Evolutionary conservation across 2,888 invertebrate genomes (phyloP), one percentile per base, ranked within the genome.

Genomic region (Helicoverpa assulta): DNA sequence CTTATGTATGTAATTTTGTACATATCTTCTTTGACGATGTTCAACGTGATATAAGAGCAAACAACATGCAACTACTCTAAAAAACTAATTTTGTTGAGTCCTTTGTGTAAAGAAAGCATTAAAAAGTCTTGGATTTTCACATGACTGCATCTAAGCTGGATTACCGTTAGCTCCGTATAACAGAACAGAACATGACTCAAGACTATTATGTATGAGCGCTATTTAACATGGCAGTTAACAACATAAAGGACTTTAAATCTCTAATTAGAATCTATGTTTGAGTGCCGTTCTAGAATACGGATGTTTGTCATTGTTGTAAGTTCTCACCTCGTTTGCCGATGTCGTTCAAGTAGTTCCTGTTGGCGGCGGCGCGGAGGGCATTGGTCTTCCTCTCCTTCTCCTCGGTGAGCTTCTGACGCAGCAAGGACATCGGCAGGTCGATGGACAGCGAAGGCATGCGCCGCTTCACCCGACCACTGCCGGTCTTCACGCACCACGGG

Each of bases 351-450:
- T 97, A 96, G 87, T 97, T 97, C 76, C 98, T 96, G 94, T 98
- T 98, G 77, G 88, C 92, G 0, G 90, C 92, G 0, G 94, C 95
- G 76, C 97, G 96, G 82, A 96, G 96, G 52, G 96, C 96, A 86
- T 96, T 92, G 65, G 96, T 95, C 90, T 98, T 97, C 85, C 98
- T 96, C 73, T 97, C 97, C 85, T 98, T 97, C 94, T 98, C 98
- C 82, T 98, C 93, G 76, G 97, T 95, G 63, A 98, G 96, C 85
- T 98, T 97, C 91, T 98, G 97, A 66, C 98, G 97, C 78, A 98
- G 96, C 75, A 98, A 98, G 85, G 98, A 98, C 96, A 98, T 95
- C 3, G 98, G 98, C 95, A 98, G 97, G 84, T 98, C 98, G 93
- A 98, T 98, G 87, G 98, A 98, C 84, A 98, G 95, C 47, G 98